A percentile compares a stretch with the other conserved stretches of the same genome.
Evolutionary conservation across 37 sponge, comb jelly and placozoan species (phyloP).

Genomic region (Geodia barretti): DNA sequence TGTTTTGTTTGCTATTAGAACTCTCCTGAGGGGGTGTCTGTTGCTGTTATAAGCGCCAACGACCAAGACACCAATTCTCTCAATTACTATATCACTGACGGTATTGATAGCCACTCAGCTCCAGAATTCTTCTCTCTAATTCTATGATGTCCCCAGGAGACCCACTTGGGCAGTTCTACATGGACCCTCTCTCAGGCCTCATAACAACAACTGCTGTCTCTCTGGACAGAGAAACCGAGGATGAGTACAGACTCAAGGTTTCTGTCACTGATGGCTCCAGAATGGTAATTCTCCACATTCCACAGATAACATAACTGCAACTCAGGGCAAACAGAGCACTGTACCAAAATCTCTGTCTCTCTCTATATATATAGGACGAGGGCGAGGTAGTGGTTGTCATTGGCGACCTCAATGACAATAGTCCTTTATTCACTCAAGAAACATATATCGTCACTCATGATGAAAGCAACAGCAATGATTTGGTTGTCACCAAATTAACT

Average conservation of each 20-base stretch:
- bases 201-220: background rate
- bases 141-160: no score
- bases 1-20: background rate
- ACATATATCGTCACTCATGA: conserved; percentile 6
- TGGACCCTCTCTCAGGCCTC: background rate
- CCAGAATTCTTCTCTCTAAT: no score
- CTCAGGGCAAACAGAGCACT: background rate
- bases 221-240: background rate
- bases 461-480: background rate
- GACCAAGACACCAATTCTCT: background rate
- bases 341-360: background rate
- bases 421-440: background rate
- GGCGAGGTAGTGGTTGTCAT: conserved; percentile 1
- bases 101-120: no score
- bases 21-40: background rate
- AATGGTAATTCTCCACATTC: background rate
- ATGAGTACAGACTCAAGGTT: background rate
- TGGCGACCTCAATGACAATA: conserved; percentile 41
- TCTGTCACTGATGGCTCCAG: background rate
- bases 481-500: background rate
- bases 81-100: background rate
- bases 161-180: no score
- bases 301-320: no score
- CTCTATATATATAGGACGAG: background rate
- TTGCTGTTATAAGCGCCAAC: background rate